A percentile compares a stretch with the other conserved stretches of the same genome.
Evolutionary conservation across 2,888 invertebrate species (phyloP).

Genomic region (Gandaritis pyraliata): DNA sequence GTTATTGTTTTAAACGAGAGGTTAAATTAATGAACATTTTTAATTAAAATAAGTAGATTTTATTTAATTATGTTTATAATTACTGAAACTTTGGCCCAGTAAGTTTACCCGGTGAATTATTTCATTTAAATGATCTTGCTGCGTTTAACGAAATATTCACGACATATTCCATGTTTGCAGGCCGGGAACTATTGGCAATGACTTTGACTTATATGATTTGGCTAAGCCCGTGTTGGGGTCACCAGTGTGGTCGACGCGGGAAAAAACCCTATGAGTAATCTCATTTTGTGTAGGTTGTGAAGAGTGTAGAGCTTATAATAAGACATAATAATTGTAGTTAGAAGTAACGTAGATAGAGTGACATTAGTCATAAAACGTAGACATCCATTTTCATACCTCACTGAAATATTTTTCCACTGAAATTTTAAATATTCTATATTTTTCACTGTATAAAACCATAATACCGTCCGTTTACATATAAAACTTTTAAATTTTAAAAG

Average conservation of each 20-base stretch:
- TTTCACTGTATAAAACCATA: constrained; percentile 41
- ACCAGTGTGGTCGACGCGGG: neutral
- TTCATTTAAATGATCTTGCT: constrained; percentile 24
- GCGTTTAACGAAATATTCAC: constrained; percentile 59
- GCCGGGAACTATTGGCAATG: constrained; percentile 72
- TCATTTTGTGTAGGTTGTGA: constrained; percentile 73
- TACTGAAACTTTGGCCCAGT: neutral
- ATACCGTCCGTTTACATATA: constrained; percentile 52
- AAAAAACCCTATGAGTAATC: constrained; percentile 62
- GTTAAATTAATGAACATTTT: too few species aligned
- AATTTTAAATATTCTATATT: constrained; percentile 44
- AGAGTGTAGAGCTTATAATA: constrained; percentile 45
- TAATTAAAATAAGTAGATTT: too few species aligned
- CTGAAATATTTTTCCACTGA: constrained; percentile 66
- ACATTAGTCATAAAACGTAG: constrained; percentile 31
- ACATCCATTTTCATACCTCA: constrained; percentile 67
- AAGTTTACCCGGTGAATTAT: neutral
- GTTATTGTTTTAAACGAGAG: too few species aligned
- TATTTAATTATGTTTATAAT: neutral
- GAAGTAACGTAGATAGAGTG: neutral
- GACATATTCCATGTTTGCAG: constrained; percentile 61
- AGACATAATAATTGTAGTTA: constrained; percentile 20
- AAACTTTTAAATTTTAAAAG: constrained; percentile 8
- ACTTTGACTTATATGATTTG: constrained; percentile 45
- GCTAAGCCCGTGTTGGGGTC: constrained; percentile 1